Percentiles rank a stretch among this genome's conserved stretches.
Evolutionary conservation across 1,140 invertebrate genomes (phyloP).

Genomic region (Bradysia coprophila): DNA sequence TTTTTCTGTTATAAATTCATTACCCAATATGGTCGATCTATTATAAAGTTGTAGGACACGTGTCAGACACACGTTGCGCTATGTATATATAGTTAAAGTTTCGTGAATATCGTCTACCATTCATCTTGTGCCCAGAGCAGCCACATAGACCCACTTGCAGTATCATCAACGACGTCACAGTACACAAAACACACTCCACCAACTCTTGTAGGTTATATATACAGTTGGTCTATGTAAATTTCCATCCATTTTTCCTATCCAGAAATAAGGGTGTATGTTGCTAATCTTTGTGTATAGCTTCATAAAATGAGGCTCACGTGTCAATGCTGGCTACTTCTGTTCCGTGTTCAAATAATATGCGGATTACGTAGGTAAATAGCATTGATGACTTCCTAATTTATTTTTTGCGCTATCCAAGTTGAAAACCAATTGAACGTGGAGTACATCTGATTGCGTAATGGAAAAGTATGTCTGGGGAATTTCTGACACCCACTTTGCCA

Average conservation of each 20-base stretch:
- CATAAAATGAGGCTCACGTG: neutral
- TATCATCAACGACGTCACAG: neutral
- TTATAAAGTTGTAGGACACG: neutral
- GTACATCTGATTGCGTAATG: neutral
- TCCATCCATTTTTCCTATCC: too few species aligned
- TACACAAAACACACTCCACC: neutral
- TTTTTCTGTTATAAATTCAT: neutral
- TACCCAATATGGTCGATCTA: neutral
- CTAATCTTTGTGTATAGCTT: neutral
- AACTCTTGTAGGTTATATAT: too few species aligned
- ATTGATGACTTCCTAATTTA: neutral
- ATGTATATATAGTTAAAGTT: neutral
- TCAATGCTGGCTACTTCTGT: neutral
- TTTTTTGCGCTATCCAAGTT: neutral
- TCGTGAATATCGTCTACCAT: neutral
- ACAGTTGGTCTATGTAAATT: too few species aligned
- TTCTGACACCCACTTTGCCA: neutral
- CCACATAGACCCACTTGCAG: neutral
- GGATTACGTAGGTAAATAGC: neutral
- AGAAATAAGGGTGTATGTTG: neutral
- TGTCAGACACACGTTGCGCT: neutral
- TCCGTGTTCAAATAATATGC: neutral
- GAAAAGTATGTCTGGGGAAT: neutral
- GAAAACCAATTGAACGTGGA: too few species aligned
- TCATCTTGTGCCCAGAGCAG: neutral